Evolutionary conservation across 1,140 invertebrate genomes (phyloP).

Genomic region (Ooceraea biroi): DNA sequence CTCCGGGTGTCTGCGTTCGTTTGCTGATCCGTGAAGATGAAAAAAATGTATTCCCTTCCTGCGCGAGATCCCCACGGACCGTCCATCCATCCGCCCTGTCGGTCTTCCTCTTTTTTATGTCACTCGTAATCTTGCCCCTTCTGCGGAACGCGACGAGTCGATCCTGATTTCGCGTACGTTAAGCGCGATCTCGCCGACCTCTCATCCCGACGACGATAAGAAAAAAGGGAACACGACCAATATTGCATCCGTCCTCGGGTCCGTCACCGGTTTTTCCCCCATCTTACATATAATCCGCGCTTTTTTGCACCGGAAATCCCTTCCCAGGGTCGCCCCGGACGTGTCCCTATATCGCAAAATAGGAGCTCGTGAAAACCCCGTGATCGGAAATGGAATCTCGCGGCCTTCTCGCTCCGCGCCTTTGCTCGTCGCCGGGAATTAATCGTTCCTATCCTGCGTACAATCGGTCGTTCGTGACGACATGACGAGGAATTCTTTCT

Average conservation of each 20-base stretch:
- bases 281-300: slow-evolving; percentile 63
- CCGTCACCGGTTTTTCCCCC: slow-evolving; percentile 54
- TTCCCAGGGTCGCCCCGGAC: neutral
- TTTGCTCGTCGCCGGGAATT: slow-evolving; percentile 14
- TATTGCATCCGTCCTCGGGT: slow-evolving; percentile 48
- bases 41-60: slow-evolving; percentile 52
- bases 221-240: slow-evolving; percentile 46
- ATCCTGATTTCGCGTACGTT: slow-evolving; percentile 39
- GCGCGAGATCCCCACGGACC: neutral
- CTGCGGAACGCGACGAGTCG: slow-evolving; percentile 59
- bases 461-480: slow-evolving; percentile 16
- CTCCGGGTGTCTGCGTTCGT: slow-evolving; percentile 16
- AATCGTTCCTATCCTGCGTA: slow-evolving; percentile 3
- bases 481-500: neutral
- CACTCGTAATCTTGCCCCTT: slow-evolving; percentile 51
- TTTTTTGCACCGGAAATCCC: slow-evolving; percentile 24
- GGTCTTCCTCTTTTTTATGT: slow-evolving; percentile 47
- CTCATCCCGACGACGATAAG: slow-evolving; percentile 1
- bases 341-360: neutral
- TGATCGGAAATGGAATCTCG: neutral
- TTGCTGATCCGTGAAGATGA: slow-evolving; percentile 55
- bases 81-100: neutral
- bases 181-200: slow-evolving; percentile 55
- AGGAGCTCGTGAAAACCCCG: neutral
- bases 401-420: no score